A percentile compares a stretch with the other conserved stretches of the same genome.
Evolutionary conservation across 2,113 vertebrate genomes (phyloP).

Genomic region (Capreolus pygargus): DNA sequence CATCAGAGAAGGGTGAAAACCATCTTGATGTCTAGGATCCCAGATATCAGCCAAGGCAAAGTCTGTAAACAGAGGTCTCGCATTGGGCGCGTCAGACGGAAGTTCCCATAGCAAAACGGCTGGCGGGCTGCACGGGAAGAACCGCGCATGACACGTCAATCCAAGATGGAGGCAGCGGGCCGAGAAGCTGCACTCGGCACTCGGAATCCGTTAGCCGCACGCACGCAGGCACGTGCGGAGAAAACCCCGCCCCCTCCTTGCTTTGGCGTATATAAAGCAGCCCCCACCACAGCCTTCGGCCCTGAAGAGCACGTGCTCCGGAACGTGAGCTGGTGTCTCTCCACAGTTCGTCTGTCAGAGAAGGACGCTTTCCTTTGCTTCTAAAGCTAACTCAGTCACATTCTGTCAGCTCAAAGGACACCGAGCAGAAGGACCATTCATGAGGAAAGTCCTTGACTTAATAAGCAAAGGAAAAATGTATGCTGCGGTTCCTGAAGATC

Average conservation of each 20-base stretch:
- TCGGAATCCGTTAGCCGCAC: neutral
- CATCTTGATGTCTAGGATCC: neutral
- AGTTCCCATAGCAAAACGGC: neutral
- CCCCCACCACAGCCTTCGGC: neutral
- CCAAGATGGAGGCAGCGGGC: neutral
- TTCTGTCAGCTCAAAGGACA: neutral
- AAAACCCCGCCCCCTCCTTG: neutral
- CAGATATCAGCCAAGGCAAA: neutral
- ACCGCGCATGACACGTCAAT: neutral
- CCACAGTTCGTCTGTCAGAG: rapidly evolving
- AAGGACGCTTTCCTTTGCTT: neutral
- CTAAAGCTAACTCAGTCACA: neutral
- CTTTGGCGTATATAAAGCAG: neutral
- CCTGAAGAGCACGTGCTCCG: neutral
- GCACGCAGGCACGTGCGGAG: neutral
- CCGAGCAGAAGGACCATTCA: neutral
- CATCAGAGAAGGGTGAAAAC: neutral
- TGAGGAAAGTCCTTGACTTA: neutral
- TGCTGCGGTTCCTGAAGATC: neutral
- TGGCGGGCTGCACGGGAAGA: neutral
- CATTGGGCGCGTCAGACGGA: rapidly evolving
- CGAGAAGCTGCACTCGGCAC: neutral
- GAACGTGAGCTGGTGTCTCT: rapidly evolving
- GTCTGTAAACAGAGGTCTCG: neutral
- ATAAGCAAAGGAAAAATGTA: neutral